phyloP scores from a whole-genome alignment of 1,140 invertebrate species.

The Drosophila sp. region DNA sequence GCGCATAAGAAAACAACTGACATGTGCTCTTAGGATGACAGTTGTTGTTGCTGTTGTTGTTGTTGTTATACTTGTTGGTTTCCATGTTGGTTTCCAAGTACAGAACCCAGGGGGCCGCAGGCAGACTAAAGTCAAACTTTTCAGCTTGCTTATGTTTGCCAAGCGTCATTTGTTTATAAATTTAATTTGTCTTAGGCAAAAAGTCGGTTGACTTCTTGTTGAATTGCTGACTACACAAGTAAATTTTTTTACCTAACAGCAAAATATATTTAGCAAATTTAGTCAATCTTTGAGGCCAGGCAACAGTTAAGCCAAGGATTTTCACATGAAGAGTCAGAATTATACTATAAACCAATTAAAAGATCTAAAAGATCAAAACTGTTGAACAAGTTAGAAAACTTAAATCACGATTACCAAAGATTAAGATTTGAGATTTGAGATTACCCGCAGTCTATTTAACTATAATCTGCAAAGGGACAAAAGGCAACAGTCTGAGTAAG shows the following conservation, averaged over 20 bases:
- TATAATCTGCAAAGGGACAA: too few species aligned
- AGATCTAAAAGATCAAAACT: constrained; percentile 2
- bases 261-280: constrained; percentile 69
- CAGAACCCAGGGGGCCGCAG: constrained; percentile 32
- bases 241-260: constrained; percentile 23
- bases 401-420: neutral
- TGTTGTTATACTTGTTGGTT: constrained; percentile 18
- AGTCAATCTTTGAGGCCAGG: constrained; percentile 20
- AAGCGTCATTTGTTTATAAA: constrained; percentile 80
- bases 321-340: neutral
- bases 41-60: constrained; percentile 16
- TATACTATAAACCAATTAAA: constrained; percentile 18
- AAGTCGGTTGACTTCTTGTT: constrained; percentile 53
- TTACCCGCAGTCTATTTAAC: neutral
- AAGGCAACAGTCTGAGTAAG: neutral
- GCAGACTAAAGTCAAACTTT: constrained; percentile 52
- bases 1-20: constrained; percentile 26
- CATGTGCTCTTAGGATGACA: constrained; percentile 39
- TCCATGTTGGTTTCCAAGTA: constrained; percentile 41
- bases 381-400: constrained; percentile 2
- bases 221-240: constrained; percentile 23
- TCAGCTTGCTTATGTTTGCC: constrained; percentile 63
- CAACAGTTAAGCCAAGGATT: constrained; percentile 16
- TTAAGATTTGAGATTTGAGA: too few species aligned
- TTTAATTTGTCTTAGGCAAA: constrained; percentile 75